Percentiles rank a stretch among this genome's conserved stretches.
Evolutionary conservation across 1,140 invertebrate genomes (phyloP).

Genomic region (Lasaia peninsularis): DNA sequence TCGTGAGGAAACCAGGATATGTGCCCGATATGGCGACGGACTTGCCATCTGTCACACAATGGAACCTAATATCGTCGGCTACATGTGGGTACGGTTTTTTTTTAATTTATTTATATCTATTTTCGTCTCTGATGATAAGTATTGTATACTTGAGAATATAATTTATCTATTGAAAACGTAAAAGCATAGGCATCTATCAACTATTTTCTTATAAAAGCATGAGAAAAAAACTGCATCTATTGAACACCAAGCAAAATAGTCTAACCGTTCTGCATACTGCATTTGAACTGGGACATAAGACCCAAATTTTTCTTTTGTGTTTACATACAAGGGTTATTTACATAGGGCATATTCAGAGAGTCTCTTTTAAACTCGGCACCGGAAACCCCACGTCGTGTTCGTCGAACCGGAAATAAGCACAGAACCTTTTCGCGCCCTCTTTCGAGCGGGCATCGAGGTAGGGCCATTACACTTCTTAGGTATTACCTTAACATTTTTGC

Average conservation of each 20-base stretch:
- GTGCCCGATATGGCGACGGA: no score
- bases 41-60: no score
- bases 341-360: conserved; percentile 12
- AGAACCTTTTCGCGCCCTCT: conserved; percentile 39
- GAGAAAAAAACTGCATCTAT: not conserved
- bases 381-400: conserved; percentile 40
- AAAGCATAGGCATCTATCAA: no score
- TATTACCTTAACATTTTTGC: conserved; percentile 5
- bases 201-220: no score
- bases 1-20: no score
- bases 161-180: no score
- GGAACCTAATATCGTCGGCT: no score
- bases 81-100: no score
- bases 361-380: conserved; percentile 15
- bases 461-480: conserved; percentile 25
- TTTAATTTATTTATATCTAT: no score
- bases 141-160: no score
- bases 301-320: conserved; percentile 9
- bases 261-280: conserved; percentile 17
- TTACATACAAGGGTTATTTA: conserved; percentile 13
- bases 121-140: no score
- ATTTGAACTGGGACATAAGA: conserved; percentile 33
- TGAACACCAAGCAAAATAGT: not conserved
- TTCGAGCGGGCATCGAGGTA: conserved; percentile 32
- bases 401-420: conserved; percentile 58